A percentile compares a stretch with the other conserved stretches of the same genome.
phyloP scores from a whole-genome alignment of 2,113 vertebrate species.

The Bostrychus sinensis region DNA sequence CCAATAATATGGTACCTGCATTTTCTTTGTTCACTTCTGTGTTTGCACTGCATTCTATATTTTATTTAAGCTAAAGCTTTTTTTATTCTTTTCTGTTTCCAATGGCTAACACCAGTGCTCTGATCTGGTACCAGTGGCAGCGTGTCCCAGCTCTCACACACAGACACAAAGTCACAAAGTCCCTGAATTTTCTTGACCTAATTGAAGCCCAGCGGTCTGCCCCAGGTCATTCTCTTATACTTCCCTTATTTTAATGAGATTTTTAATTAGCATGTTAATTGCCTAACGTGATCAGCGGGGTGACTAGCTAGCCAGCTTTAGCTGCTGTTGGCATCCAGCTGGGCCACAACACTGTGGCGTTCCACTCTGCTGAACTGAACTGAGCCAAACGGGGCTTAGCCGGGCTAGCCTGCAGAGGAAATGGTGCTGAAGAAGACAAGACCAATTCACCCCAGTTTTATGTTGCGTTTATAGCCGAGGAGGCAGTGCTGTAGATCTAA shows the following conservation, averaged over 20 bases:
- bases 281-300: conserved; percentile 78
- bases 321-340: conserved; percentile 70
- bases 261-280: conserved; percentile 87
- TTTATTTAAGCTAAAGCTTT: conserved; percentile 10
- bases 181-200: conserved; percentile 73
- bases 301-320: conserved; percentile 67
- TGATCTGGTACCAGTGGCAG: conserved; percentile 22
- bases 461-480: conserved; percentile 24
- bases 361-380: conserved; percentile 56
- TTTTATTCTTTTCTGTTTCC: conserved; percentile 31
- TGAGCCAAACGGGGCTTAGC: conserved; percentile 35
- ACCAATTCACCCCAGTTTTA: conserved; percentile 17
- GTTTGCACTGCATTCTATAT: background rate
- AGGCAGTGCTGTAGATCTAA: conserved; percentile 22
- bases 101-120: conserved; percentile 19
- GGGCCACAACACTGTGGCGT: conserved; percentile 57
- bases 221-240: conserved; percentile 76
- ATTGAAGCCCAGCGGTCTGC: conserved; percentile 77
- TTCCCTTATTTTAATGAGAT: conserved; percentile 82
- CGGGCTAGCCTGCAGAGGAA: conserved; percentile 52
- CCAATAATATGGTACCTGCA: background rate
- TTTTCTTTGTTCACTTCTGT: background rate
- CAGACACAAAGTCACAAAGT: conserved; percentile 21
- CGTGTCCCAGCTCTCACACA: conserved; percentile 15
- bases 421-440: conserved; percentile 21